A percentile compares a stretch with the other conserved stretches of the same genome.
Conservation (phyloP, 2,113 vertebrate genomes). For the Gadus macrocephalus region DNA sequence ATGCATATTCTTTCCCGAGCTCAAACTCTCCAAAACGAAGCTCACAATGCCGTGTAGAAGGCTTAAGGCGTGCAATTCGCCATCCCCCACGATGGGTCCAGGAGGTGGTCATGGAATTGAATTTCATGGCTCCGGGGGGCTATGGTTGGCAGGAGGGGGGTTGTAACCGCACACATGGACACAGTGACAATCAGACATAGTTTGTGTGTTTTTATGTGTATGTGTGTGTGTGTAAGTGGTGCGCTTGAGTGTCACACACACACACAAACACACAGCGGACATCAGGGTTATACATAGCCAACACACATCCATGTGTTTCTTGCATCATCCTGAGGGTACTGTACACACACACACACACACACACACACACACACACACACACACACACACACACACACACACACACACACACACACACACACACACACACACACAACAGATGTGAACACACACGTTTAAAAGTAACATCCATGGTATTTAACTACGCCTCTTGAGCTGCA, state of each 20-base stretch:
- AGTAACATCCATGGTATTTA: too few species aligned
- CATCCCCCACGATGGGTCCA: neutral
- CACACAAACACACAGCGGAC: neutral
- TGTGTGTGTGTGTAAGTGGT: neutral
- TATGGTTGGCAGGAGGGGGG: neutral
- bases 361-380: too few species aligned
- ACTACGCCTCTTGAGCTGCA: too few species aligned
- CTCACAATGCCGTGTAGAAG: slow-evolving; percentile 11
- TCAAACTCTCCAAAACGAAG: slow-evolving; percentile 26
- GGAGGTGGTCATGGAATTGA: slow-evolving; percentile 27
- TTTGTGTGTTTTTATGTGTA: neutral
- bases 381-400: too few species aligned
- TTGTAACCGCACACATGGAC: slow-evolving; percentile 8
- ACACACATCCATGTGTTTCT: too few species aligned
- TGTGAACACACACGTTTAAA: too few species aligned
- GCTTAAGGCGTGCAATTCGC: slow-evolving; percentile 13
- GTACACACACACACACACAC: too few species aligned
- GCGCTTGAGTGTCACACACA: neutral
- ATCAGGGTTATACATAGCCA: too few species aligned
- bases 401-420: too few species aligned
- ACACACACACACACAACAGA: too few species aligned
- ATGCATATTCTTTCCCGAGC: slow-evolving; percentile 39
- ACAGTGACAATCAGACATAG: neutral
- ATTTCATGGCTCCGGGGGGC: slow-evolving; percentile 37
- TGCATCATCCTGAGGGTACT: too few species aligned